These are phyloP conservation scores for Adoxophyes honmai DNA, from an alignment of 1,140 invertebrate species.

Conservation along the genomic window DNA sequence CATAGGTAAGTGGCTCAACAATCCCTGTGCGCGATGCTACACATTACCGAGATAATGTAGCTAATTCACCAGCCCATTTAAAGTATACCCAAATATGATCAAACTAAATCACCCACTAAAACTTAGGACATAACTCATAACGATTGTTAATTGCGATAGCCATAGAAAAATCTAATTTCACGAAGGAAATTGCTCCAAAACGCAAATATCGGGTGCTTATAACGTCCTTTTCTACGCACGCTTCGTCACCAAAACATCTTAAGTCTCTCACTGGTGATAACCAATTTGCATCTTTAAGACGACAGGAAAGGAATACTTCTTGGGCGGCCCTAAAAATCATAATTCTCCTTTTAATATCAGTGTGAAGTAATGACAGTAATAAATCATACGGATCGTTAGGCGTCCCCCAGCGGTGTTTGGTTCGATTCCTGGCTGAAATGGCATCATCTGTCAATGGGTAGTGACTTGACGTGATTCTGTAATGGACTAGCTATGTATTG, in stretches of 20 bases:
- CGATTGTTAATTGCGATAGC: conserved; percentile 6
- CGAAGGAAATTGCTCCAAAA: conserved; percentile 47
- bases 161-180: conserved; percentile 39
- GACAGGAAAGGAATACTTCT: conserved; percentile 21
- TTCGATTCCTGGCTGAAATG: conserved; percentile 73
- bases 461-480: conserved; percentile 70
- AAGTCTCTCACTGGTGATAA: neutral
- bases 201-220: conserved; percentile 51
- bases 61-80: too few species aligned
- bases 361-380: conserved; percentile 69
- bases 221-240: conserved; percentile 35
- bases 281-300: conserved; percentile 11
- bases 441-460: conserved; percentile 73
- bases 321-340: conserved; percentile 20
- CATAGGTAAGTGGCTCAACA: too few species aligned
- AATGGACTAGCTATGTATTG: conserved; percentile 66
- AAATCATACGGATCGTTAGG: conserved; percentile 76
- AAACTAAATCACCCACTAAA: neutral
- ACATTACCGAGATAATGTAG: too few species aligned
- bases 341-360: conserved; percentile 31
- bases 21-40: too few species aligned
- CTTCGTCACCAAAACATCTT: conserved; percentile 23
- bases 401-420: conserved; percentile 57
- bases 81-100: too few species aligned
- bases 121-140: neutral